Conservation (phyloP, 2,113 vertebrate genomes). For the Aepyceros melampus region DNA sequence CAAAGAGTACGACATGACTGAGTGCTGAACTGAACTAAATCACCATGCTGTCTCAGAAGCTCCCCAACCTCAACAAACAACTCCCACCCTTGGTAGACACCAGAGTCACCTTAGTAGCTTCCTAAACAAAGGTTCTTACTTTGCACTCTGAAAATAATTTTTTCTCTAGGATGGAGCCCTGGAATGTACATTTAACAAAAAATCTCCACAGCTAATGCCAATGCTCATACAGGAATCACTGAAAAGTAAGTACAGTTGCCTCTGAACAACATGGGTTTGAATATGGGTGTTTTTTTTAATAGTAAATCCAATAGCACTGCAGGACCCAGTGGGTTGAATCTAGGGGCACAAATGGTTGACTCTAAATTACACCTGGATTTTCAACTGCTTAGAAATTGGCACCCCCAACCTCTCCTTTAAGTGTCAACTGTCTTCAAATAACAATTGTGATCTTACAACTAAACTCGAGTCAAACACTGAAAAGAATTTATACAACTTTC, state of each 20-base stretch:
- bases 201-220: background rate
- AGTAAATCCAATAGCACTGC: background rate
- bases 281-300: background rate
- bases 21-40: background rate
- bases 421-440: background rate
- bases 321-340: background rate
- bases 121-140: background rate
- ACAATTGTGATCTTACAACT: background rate
- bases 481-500: background rate
- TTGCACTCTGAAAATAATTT: background rate
- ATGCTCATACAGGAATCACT: background rate
- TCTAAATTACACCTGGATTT: background rate
- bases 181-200: background rate
- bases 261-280: background rate
- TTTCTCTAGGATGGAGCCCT: background rate
- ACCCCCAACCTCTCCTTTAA: background rate
- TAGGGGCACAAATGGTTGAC: background rate
- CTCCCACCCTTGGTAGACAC: background rate
- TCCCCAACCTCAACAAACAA: background rate
- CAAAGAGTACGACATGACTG: background rate
- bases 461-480: background rate
- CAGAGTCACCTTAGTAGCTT: background rate
- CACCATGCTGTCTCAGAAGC: background rate
- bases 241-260: background rate
- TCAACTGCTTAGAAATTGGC: background rate